Evolutionary conservation across 2,888 invertebrate genomes (phyloP).

Genomic region (Lepidochrysops patricia): DNA sequence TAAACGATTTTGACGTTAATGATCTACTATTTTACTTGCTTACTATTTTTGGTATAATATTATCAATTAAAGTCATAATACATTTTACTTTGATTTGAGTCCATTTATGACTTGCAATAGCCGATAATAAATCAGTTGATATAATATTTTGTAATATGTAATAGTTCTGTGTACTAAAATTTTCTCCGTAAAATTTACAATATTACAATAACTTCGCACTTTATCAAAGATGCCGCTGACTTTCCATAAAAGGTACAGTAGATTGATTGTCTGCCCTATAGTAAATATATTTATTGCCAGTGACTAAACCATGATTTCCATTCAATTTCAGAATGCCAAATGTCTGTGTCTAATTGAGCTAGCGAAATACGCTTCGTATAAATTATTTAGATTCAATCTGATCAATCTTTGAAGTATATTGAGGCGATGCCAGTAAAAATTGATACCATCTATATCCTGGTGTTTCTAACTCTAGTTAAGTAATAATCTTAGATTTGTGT

Average conservation of each 20-base stretch:
- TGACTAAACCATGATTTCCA: conserved; percentile 16
- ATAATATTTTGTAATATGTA: too few relatives aligned
- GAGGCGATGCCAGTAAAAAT: neutral
- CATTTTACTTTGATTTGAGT: neutral
- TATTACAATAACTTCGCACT: conserved; percentile 2
- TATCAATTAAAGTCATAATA: neutral
- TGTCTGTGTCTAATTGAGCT: conserved; percentile 11
- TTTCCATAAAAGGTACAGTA: neutral
- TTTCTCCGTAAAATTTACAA: too few relatives aligned
- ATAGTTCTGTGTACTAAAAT: too few relatives aligned
- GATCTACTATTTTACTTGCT: neutral
- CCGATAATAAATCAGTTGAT: too few relatives aligned
- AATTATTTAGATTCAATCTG: conserved; percentile 4
- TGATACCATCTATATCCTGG: neutral
- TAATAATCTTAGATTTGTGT: neutral
- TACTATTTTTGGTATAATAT: neutral
- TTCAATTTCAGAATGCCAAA: conserved; percentile 13
- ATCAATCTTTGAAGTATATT: neutral
- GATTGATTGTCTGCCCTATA: conserved; percentile 7
- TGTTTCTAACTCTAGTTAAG: neutral
- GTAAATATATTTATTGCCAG: conserved; percentile 14
- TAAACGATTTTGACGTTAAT: conserved; percentile 2
- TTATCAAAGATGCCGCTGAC: conserved; percentile 4
- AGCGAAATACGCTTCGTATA: neutral
- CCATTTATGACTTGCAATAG: too few relatives aligned